phyloP scores from a whole-genome alignment of 2,797 vertebrate genomes.

The Mastacembelus armatus region DNA sequence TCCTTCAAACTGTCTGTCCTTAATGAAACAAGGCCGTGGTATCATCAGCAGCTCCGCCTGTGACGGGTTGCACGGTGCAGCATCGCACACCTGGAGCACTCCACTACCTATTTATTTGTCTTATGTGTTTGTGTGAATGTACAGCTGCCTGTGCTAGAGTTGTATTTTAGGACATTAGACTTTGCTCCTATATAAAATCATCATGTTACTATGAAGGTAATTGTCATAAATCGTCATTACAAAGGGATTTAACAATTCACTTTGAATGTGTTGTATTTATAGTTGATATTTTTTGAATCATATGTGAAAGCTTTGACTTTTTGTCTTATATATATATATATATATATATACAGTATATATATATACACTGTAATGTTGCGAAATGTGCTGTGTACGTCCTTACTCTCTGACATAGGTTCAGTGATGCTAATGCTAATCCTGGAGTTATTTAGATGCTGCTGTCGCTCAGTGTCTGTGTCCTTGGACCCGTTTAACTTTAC shows the following conservation, averaged over 20 bases:
- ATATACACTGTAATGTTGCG: constrained; percentile 24
- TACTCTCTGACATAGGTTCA: constrained; percentile 7
- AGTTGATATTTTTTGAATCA: constrained; percentile 14
- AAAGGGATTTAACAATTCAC: neutral
- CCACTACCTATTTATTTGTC: constrained; percentile 72
- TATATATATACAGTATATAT: too few relatives aligned
- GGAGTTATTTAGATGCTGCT: too few relatives aligned
- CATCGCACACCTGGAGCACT: constrained; percentile 80
- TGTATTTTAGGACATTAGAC: constrained; percentile 22
- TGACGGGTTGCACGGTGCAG: constrained; percentile 75
- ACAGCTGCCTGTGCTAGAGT: constrained; percentile 35
- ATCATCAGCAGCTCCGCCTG: constrained; percentile 39
- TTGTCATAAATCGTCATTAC: neutral
- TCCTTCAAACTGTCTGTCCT: neutral
- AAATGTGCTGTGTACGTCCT: constrained; percentile 4
- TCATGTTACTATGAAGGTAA: constrained; percentile 7
- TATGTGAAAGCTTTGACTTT: constrained; percentile 1
- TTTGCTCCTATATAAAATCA: neutral
- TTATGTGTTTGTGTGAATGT: constrained; percentile 43
- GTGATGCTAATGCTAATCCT: constrained; percentile 24
- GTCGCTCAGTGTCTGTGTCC: neutral
- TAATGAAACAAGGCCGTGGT: neutral
- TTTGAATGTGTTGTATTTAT: constrained; percentile 9
- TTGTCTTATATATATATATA: constrained; percentile 35
- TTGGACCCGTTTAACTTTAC: neutral